A percentile compares a stretch with the other conserved stretches of the same genome.
phyloP scores from a whole-genome alignment of 2,113 vertebrate species.

The Myotis davidii region DNA sequence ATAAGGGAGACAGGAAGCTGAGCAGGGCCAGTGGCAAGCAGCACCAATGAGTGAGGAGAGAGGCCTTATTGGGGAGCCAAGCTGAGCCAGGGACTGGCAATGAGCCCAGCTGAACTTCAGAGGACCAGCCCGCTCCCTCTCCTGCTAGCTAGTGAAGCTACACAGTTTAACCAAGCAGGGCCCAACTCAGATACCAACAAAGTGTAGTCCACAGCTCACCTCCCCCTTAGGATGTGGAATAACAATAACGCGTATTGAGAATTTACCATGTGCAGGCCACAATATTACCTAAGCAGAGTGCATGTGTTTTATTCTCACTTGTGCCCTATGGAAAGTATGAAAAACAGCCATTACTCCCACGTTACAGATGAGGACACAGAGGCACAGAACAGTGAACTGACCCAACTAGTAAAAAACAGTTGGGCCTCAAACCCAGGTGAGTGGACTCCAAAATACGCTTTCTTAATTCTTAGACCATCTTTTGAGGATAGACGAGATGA shows the following conservation, averaged over 20 bases:
- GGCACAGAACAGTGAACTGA: neutral
- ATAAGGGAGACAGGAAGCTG: slow-evolving; percentile 76
- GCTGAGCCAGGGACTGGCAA: slow-evolving; percentile 36
- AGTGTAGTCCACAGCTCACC: neutral
- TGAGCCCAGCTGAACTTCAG: slow-evolving; percentile 48
- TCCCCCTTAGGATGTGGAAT: neutral
- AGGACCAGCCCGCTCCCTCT: neutral
- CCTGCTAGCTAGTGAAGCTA: neutral
- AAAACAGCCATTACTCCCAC: neutral
- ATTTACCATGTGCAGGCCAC: neutral
- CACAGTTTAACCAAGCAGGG: neutral
- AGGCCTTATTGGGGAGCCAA: neutral
- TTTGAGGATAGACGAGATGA: neutral
- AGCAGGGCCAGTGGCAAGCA: neutral
- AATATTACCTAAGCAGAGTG: neutral
- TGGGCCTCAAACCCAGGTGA: neutral
- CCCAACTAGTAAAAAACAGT: neutral
- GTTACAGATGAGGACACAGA: slow-evolving; percentile 1
- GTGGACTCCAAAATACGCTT: neutral
- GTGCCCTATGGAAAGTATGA: neutral
- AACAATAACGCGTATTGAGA: neutral
- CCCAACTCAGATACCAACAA: neutral
- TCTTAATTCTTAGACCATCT: neutral
- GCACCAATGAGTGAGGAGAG: neutral
- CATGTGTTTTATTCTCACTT: neutral